Evolutionary conservation across 2,113 vertebrate species (phyloP), one percentile per base, ranked within the genome.

Genomic region (Plestiodon gilberti): DNA sequence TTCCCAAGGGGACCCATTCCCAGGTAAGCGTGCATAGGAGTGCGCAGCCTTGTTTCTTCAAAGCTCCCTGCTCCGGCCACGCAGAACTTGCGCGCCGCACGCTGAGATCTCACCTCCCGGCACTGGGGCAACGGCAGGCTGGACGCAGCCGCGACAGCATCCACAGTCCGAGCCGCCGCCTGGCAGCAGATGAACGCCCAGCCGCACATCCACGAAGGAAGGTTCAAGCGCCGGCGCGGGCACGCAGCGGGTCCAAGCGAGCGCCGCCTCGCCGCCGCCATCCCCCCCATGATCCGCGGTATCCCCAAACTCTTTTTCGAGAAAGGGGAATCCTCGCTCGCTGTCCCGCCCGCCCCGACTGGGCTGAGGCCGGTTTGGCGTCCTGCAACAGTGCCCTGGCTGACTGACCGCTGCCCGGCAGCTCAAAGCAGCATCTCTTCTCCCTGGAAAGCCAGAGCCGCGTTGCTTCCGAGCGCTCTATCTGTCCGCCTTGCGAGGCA

Each of bases 51-150:
- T n/a, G n/a, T n/a, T n/a, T n/a, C n/a, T n/a, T n/a, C n/a, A n/a
- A n/a, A n/a, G n/a, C n/a, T n/a, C n/a, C n/a, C n/a, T n/a, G n/a
- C n/a, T n/a, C n/a, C n/a, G n/a, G n/a, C n/a, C 43, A 48, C 43
- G 43, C 43, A 48, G 43, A 48, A 48, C n/a, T n/a, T n/a, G n/a
- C n/a, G n/a, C n/a, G n/a, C n/a, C n/a, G n/a, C n/a, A n/a, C n/a
- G n/a, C n/a, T n/a, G 10, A 6, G 17, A 28, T 75, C 96, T 97
- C 95, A 96, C 96, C 96, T 97, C 96, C 91, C 88, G 91, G 89
- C 96, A 96, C 65, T 93, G 95, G 38, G 94, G 96, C 85, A 91
- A 88, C 92, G 91, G 95, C 70, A 84, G 88, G 82, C 93, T 57
- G 81, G 92, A 18, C 69, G 90, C 1, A 6, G 93, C 43, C 22